Percentiles rank a stretch among this genome's conserved stretches.
These are phyloP conservation scores for Siniperca undulata DNA, from an alignment of 2,797 vertebrate genomes.

Conservation along the genomic window DNA sequence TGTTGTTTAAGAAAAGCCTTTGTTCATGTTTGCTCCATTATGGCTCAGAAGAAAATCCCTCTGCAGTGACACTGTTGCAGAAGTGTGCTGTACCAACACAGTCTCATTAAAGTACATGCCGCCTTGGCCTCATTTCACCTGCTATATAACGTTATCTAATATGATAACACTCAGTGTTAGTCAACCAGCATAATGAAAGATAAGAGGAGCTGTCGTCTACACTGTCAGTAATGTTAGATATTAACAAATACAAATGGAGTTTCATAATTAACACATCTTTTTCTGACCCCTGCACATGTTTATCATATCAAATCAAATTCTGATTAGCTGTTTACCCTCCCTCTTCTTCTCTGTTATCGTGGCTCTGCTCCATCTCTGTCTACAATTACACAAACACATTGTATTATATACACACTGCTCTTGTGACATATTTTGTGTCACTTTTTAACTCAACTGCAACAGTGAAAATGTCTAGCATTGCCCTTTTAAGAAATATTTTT, in stretches of 20 bases:
- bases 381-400: slow-evolving; percentile 11
- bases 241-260: slow-evolving; percentile 6
- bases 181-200: slow-evolving; percentile 26
- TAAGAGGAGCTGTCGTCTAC: background rate
- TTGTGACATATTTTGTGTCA: slow-evolving; percentile 8
- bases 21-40: slow-evolving; percentile 9
- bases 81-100: slow-evolving; percentile 16
- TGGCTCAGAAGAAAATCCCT: slow-evolving; percentile 24
- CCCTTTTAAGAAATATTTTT: background rate
- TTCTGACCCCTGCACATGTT: slow-evolving; percentile 16
- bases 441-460: background rate
- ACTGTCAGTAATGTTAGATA: slow-evolving; percentile 28
- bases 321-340: background rate
- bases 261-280: background rate
- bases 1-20: slow-evolving; percentile 17
- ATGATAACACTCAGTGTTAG: slow-evolving; percentile 31
- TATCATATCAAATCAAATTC: slow-evolving; percentile 4
- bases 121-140: slow-evolving; percentile 46
- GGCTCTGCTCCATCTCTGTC: background rate
- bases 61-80: slow-evolving; percentile 34
- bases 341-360: background rate
- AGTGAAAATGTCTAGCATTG: background rate
- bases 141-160: slow-evolving; percentile 61
- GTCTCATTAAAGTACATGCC: slow-evolving; percentile 4
- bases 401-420: background rate